Evolutionary conservation across 2,113 vertebrate species (phyloP).

Genomic region (Daboia siamensis): DNA sequence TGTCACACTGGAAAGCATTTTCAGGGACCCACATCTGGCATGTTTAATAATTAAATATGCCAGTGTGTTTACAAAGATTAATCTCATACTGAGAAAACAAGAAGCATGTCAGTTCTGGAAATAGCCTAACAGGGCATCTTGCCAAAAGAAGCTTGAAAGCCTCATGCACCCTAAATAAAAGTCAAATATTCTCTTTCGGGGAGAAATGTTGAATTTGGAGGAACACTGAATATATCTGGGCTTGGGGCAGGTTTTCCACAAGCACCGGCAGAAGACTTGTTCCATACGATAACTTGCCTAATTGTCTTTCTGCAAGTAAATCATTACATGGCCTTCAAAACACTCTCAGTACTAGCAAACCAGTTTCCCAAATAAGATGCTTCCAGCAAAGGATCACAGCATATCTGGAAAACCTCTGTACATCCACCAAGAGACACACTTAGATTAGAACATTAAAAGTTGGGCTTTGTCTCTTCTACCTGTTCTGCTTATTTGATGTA

Average conservation of each 20-base stretch:
- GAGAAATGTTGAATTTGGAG: not conserved
- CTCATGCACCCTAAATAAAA: not conserved
- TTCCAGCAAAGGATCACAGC: not conserved
- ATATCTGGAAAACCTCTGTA: not conserved
- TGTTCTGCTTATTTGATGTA: not conserved
- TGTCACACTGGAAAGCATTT: not conserved
- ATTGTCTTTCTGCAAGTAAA: not conserved
- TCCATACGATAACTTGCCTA: not conserved
- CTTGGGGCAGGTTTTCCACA: not conserved
- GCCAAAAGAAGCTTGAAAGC: not conserved
- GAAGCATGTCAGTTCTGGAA: not conserved
- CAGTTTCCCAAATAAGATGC: not conserved
- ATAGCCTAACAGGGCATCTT: not conserved
- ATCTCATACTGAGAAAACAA: conserved; percentile 8
- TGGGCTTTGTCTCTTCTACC: not conserved
- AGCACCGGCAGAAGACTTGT: not conserved
- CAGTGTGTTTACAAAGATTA: conserved; percentile 11
- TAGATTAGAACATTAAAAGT: conserved; percentile 1
- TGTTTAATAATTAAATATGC: not conserved
- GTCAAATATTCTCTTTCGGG: not conserved
- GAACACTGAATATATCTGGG: not conserved
- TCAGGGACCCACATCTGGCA: not conserved
- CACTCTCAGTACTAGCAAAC: not conserved
- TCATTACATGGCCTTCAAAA: not conserved
- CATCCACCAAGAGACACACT: not conserved